phyloP scores from a whole-genome alignment of 2,113 vertebrate species.

The Clarias magur region DNA sequence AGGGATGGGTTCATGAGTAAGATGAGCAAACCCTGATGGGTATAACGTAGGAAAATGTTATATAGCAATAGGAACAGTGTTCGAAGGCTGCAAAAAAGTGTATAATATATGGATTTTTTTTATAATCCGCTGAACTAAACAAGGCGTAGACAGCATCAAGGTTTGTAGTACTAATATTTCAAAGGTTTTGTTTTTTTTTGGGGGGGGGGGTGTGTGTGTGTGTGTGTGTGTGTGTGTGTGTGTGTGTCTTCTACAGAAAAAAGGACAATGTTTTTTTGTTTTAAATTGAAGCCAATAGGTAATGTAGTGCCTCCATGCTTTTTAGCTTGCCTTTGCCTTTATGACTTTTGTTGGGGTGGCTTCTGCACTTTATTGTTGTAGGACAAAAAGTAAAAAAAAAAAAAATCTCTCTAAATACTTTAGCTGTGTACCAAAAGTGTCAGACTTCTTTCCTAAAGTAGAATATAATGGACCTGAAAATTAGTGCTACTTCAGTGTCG shows the following conservation, averaged over 20 bases:
- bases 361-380: conserved; percentile 34
- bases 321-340: conserved; percentile 24
- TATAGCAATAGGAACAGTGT: conserved; percentile 32
- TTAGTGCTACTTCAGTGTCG: background rate
- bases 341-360: conserved; percentile 6
- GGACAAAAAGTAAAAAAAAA: conserved; percentile 1
- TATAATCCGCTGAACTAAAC: conserved; percentile 13
- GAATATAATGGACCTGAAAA: background rate
- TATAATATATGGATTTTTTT: background rate
- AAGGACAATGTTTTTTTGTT: background rate
- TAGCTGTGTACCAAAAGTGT: conserved; percentile 28
- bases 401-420: background rate
- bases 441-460: background rate
- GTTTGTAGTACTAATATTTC: background rate
- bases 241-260: background rate
- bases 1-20: conserved; percentile 3
- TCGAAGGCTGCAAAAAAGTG: conserved; percentile 23
- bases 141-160: background rate
- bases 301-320: conserved; percentile 38
- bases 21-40: background rate
- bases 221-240: too few relatives aligned
- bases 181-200: background rate
- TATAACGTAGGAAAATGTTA: conserved; percentile 19
- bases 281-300: conserved; percentile 1
- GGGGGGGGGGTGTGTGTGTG: too few relatives aligned